Conservation (phyloP, 2,113 vertebrate genomes). For the Coptodon bakossiorum region DNA sequence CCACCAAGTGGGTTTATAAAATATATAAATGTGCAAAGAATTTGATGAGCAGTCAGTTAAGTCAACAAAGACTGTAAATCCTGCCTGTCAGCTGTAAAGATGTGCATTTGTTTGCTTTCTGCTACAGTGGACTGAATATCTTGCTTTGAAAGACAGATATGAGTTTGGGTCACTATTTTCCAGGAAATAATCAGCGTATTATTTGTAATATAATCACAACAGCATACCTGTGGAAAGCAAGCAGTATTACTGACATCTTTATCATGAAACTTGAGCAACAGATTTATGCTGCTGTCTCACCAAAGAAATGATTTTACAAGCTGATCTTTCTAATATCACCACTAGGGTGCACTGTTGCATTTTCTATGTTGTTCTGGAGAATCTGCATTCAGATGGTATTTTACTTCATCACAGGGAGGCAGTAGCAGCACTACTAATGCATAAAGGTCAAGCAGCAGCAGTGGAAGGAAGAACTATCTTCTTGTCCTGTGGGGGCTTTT, state of each 20-base stretch:
- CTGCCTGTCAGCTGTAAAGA: neutral
- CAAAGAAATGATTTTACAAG: neutral
- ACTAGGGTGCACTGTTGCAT: conserved; percentile 58
- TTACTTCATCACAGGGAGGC: conserved; percentile 33
- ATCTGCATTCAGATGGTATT: neutral
- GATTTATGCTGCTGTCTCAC: neutral
- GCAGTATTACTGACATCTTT: neutral
- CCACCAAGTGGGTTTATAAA: neutral
- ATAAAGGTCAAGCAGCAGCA: conserved; percentile 56
- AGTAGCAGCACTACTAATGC: conserved; percentile 25
- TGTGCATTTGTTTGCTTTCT: neutral
- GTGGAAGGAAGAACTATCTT: conserved; percentile 31
- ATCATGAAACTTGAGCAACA: neutral
- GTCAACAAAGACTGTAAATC: neutral
- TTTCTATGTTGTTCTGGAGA: neutral
- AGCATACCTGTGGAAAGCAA: neutral
- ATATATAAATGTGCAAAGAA: neutral
- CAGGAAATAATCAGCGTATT: neutral
- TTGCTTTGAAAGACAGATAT: neutral
- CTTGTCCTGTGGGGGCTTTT: conserved; percentile 19
- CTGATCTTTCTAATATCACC: neutral
- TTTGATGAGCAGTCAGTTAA: neutral
- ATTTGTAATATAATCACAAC: neutral
- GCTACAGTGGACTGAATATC: neutral
- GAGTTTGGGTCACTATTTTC: neutral